phyloP scores from a whole-genome alignment of 2,888 invertebrate genomes.

The Epirrhoe alternata region DNA sequence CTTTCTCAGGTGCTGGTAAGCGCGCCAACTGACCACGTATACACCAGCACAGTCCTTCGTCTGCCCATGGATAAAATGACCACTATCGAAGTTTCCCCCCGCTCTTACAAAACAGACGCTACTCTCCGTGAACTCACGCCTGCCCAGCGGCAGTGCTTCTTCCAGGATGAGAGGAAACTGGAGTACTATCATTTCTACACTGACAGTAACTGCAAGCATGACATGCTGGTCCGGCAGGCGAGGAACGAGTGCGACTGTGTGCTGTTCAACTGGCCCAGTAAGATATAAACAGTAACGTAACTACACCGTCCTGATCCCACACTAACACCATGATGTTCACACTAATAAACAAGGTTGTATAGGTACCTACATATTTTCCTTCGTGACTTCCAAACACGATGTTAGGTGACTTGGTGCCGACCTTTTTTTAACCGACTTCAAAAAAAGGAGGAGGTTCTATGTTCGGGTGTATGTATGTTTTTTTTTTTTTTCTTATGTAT shows the following conservation, averaged over 20 bases:
- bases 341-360: no score
- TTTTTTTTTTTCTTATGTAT: no score
- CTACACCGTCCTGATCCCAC: no score
- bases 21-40: constrained; percentile 76
- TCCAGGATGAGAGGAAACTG: constrained; percentile 71
- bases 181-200: constrained; percentile 79
- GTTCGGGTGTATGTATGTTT: no score
- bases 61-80: constrained; percentile 79
- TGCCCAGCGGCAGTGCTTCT: constrained; percentile 73
- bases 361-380: no score
- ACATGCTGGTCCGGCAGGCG: constrained; percentile 77
- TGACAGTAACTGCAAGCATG: constrained; percentile 82
- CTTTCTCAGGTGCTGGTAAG: constrained; percentile 66
- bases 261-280: constrained; percentile 77
- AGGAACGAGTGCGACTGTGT: constrained; percentile 76
- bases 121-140: constrained; percentile 64
- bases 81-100: constrained; percentile 74
- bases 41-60: constrained; percentile 74
- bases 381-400: no score
- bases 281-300: constrained; percentile 39
- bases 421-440: no score
- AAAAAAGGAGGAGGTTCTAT: no score
- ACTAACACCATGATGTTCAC: no score
- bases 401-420: no score
- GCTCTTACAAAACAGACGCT: constrained; percentile 73